Conservation (phyloP, 2,113 vertebrate genomes). For the Isichthys henryi region DNA sequence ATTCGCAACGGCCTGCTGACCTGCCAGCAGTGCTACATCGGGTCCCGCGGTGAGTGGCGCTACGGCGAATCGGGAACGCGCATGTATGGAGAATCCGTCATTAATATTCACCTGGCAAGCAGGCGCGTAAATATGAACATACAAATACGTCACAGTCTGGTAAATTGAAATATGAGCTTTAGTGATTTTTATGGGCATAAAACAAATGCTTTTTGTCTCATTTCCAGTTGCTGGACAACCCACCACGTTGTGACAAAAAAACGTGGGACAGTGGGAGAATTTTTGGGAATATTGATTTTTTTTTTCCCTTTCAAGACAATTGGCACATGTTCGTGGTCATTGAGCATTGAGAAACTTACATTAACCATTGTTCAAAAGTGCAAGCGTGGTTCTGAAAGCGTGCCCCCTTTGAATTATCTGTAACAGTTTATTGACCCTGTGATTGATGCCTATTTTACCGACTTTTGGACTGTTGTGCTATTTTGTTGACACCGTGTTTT, state of each 20-base stretch:
- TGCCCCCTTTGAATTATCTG: background rate
- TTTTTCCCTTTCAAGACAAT: background rate
- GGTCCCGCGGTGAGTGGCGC: slow-evolving; percentile 82
- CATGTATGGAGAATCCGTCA: background rate
- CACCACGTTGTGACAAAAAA: slow-evolving; percentile 80
- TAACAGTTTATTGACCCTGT: background rate
- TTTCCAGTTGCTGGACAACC: slow-evolving; percentile 85
- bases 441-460: background rate
- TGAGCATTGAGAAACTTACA: background rate
- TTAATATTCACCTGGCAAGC: background rate
- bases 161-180: background rate
- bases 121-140: background rate
- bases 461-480: background rate
- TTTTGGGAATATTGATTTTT: slow-evolving; percentile 18
- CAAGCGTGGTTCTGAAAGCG: background rate
- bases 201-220: slow-evolving; percentile 18
- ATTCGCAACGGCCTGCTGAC: slow-evolving; percentile 92
- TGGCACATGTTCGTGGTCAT: background rate
- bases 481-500: background rate
- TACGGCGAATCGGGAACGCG: background rate
- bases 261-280: slow-evolving; percentile 41
- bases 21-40: slow-evolving; percentile 90
- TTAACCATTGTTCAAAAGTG: background rate
- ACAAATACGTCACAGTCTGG: background rate
- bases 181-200: background rate